These are phyloP conservation scores for Petrocephalus schoutedeni DNA, from an alignment of 2,797 vertebrate genomes.

Conservation along the genomic window DNA sequence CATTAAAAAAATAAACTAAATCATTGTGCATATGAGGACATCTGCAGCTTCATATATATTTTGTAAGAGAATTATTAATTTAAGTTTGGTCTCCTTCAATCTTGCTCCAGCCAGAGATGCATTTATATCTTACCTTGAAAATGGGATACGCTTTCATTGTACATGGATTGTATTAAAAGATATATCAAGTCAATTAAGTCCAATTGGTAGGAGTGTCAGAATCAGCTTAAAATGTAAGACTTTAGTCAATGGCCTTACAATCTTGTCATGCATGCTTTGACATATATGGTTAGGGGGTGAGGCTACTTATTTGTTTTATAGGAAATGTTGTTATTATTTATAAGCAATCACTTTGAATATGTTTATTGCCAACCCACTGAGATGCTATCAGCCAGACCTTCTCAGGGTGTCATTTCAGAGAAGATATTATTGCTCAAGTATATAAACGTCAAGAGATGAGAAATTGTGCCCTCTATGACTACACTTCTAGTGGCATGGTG, in stretches of 20 bases:
- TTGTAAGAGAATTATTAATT: background rate
- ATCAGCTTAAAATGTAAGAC: conserved; percentile 1
- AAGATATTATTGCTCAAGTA: background rate
- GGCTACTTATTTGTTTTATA: background rate
- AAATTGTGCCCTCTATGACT: background rate
- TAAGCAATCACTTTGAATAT: background rate
- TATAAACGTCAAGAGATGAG: conserved; percentile 21
- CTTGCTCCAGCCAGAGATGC: background rate
- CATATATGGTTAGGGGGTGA: background rate
- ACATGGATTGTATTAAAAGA: background rate
- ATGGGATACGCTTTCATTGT: background rate
- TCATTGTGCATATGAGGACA: background rate
- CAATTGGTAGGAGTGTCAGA: background rate
- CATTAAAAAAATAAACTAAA: background rate
- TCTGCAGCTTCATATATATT: background rate
- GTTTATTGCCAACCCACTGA: background rate
- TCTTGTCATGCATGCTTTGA: background rate
- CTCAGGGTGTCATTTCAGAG: background rate
- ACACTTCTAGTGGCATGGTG: background rate
- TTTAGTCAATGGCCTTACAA: background rate
- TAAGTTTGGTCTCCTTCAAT: background rate
- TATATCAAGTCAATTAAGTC: background rate
- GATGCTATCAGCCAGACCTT: background rate
- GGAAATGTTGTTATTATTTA: background rate
- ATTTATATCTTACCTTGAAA: background rate